These are phyloP conservation scores for Nectonema munidae DNA, from an alignment of 2,888 invertebrate genomes.

Conservation along the genomic window DNA sequence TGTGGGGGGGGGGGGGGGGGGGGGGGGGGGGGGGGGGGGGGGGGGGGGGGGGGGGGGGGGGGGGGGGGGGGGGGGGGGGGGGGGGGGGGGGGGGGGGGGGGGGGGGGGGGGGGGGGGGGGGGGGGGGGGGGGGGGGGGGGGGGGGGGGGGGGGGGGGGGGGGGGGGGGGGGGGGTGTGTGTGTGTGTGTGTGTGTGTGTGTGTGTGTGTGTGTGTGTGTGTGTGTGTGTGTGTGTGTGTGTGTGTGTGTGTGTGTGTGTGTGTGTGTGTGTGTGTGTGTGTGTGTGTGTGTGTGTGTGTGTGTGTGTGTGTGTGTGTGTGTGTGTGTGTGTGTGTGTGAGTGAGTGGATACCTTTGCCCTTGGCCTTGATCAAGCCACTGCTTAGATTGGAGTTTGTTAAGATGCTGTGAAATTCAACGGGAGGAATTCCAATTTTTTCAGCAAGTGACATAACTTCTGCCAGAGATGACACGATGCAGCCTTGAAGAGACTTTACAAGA, in stretches of 20 bases:
- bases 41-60: too few relatives aligned
- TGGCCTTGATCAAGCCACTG: not conserved
- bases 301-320: not conserved
- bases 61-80: too few relatives aligned
- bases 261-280: not conserved
- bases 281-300: not conserved
- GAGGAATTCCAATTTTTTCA: slow-evolving; percentile 1
- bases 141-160: too few relatives aligned
- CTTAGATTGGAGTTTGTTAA: not conserved
- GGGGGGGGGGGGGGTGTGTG: not conserved
- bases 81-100: not conserved
- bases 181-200: not conserved
- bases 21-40: not conserved
- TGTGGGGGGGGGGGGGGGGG: not conserved
- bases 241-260: not conserved
- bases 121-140: too few relatives aligned
- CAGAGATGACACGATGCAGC: not conserved
- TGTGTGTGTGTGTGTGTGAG: not conserved
- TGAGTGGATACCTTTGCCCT: not conserved
- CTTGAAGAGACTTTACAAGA: slow-evolving; percentile 6
- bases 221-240: not conserved
- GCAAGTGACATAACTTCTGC: slow-evolving; percentile 7
- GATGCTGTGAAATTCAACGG: not conserved
- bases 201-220: not conserved
- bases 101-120: too few relatives aligned